Conservation (phyloP, 2,113 vertebrate genomes). For the Eretmochelys imbricata region DNA sequence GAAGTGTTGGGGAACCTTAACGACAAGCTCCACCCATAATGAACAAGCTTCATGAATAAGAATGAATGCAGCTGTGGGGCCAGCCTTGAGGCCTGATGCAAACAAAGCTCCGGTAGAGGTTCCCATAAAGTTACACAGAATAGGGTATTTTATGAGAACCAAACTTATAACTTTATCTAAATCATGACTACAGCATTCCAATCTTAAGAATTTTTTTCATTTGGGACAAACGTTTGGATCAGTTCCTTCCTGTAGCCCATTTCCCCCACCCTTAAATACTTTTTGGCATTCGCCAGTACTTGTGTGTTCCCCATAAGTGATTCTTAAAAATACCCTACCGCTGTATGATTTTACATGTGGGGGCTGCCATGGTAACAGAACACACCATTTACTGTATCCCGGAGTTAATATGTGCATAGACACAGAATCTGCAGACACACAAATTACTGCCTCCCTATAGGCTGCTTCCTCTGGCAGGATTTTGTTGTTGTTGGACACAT, state of each 20-base stretch:
- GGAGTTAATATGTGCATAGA: conserved; percentile 74
- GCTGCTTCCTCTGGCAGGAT: conserved; percentile 60
- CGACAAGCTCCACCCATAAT: neutral
- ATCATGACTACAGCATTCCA: conserved; percentile 2
- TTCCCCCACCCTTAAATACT: conserved; percentile 1
- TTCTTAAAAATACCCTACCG: conserved; percentile 58
- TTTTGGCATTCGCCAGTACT: conserved; percentile 34
- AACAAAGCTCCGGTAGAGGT: neutral
- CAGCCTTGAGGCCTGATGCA: neutral
- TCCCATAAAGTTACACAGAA: neutral
- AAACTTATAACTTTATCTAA: conserved; percentile 7
- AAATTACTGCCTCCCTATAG: conserved; percentile 63
- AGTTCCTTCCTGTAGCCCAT: neutral
- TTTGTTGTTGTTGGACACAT: conserved; percentile 64
- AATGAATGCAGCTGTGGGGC: neutral
- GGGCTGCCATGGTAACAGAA: conserved; percentile 63
- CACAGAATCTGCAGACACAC: conserved; percentile 71
- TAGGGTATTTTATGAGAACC: conserved; percentile 8
- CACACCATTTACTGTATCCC: conserved; percentile 69
- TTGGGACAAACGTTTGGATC: neutral
- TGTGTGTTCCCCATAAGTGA: conserved; percentile 37
- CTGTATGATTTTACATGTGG: conserved; percentile 54
- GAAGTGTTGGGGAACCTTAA: neutral
- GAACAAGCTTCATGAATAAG: neutral
- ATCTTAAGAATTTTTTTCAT: neutral